Percentiles rank a stretch among this genome's conserved stretches.
These are phyloP conservation scores for Eleutherodactylus coqui DNA, from an alignment of 2,797 vertebrate species.

Conservation along the genomic window DNA sequence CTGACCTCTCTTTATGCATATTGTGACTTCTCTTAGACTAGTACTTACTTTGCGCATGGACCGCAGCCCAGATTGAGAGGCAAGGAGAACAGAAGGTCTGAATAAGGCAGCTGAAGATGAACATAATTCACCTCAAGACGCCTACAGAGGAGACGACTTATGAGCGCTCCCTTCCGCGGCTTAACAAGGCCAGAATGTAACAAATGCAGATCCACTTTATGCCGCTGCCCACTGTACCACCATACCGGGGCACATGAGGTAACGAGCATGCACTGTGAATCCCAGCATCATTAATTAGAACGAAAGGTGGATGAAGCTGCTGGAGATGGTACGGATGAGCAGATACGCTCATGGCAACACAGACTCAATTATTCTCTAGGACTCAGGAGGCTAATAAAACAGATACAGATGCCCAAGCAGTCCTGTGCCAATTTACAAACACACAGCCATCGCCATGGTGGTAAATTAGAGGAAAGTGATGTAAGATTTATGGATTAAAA, in stretches of 20 bases:
- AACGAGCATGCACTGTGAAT: not conserved
- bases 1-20: not conserved
- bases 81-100: not conserved
- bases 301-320: not conserved
- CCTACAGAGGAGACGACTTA: not conserved
- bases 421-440: not conserved
- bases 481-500: not conserved
- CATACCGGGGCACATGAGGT: not conserved
- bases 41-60: not conserved
- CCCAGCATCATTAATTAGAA: not conserved
- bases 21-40: not conserved
- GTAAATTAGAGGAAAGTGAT: not conserved
- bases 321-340: not conserved
- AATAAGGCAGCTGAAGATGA: not conserved
- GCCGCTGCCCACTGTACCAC: too few species aligned
- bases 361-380: constrained; percentile 17
- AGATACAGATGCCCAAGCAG: not conserved
- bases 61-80: not conserved
- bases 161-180: not conserved
- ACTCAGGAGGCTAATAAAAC: not conserved
- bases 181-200: not conserved
- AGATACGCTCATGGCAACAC: not conserved
- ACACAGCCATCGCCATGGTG: not conserved
- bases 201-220: not conserved
- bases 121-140: not conserved